Conservation (phyloP, 2,888 invertebrate genomes). For the Linnaemya vulpina region DNA sequence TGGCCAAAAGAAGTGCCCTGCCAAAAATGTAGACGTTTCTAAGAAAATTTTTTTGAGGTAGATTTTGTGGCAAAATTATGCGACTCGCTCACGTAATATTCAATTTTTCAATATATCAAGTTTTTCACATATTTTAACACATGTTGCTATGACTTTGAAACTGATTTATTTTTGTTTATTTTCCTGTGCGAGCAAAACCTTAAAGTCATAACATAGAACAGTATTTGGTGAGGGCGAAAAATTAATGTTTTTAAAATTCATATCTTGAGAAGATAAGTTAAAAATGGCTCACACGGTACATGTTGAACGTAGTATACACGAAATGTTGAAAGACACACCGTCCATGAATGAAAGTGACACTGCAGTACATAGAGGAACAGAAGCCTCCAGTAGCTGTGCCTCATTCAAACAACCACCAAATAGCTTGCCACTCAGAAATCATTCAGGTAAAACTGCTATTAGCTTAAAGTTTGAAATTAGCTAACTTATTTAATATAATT, state of each 20-base stretch:
- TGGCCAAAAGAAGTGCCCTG: too few species aligned
- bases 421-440: conserved; percentile 88
- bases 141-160: too few species aligned
- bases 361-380: conserved; percentile 89
- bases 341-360: conserved; percentile 90
- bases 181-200: conserved; percentile 10
- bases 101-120: too few species aligned
- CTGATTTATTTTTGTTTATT: conserved; percentile 63
- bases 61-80: too few species aligned
- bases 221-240: neutral
- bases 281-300: conserved; percentile 78
- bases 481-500: neutral
- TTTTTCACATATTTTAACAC: too few species aligned
- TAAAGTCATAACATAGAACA: neutral
- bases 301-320: conserved; percentile 86
- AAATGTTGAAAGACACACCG: conserved; percentile 93
- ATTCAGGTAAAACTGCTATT: conserved; percentile 85
- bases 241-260: neutral
- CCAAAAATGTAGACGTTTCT: too few species aligned
- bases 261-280: conserved; percentile 3
- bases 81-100: too few species aligned
- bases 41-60: too few species aligned
- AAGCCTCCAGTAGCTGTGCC: conserved; percentile 83
- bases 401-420: conserved; percentile 86
- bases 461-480: neutral